phyloP scores from a whole-genome alignment of 2,797 vertebrate genomes.

The Pachyuromys duprasi region DNA sequence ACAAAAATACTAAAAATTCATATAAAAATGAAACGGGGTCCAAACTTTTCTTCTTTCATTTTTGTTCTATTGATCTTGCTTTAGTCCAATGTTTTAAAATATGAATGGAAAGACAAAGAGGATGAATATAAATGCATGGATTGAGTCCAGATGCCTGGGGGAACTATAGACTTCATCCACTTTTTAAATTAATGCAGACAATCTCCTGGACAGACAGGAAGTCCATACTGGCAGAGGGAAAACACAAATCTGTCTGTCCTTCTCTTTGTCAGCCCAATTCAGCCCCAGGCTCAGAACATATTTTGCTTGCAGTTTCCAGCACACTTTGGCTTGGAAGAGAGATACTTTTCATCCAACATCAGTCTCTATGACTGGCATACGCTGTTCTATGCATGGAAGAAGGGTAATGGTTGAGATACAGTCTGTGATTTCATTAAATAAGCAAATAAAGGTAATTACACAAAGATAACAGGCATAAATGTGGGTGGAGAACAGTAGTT shows the following conservation, averaged over 20 bases:
- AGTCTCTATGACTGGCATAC: background rate
- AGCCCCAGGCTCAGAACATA: background rate
- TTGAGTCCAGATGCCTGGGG: background rate
- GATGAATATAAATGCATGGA: background rate
- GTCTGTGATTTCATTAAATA: slow-evolving; percentile 6
- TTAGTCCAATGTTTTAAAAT: slow-evolving; percentile 47
- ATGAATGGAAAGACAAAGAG: slow-evolving; percentile 19
- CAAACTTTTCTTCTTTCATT: slow-evolving; percentile 21
- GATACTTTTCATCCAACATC: slow-evolving; percentile 48
- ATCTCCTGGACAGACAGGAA: background rate
- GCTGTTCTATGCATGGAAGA: background rate
- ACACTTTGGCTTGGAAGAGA: background rate
- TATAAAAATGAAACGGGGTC: slow-evolving; percentile 41
- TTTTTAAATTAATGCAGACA: slow-evolving; percentile 27
- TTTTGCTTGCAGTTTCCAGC: background rate
- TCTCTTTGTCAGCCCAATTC: background rate
- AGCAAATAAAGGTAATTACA: background rate
- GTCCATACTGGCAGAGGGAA: background rate
- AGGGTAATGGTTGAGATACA: background rate
- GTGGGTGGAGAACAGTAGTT: background rate
- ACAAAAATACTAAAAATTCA: slow-evolving; percentile 64
- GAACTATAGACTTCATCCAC: background rate
- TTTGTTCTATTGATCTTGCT: slow-evolving; percentile 7
- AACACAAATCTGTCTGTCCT: background rate
- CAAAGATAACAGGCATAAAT: background rate